Conservation (phyloP, 2,797 vertebrate genomes). For the Falco cherrug region DNA sequence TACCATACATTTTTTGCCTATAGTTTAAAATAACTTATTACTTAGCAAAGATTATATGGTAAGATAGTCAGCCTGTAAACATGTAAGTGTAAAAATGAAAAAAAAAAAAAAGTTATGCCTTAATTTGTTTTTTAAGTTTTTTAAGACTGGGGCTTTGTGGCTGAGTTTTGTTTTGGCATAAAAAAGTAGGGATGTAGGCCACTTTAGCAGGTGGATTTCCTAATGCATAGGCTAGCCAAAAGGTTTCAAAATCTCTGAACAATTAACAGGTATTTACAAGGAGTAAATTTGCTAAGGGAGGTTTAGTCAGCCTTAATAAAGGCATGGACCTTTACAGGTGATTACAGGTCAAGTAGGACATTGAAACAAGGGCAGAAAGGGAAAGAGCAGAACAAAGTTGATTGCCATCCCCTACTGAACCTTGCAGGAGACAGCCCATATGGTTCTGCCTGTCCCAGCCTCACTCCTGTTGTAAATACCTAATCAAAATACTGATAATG, state of each 20-base stretch:
- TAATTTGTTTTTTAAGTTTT: background rate
- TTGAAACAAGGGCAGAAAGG: background rate
- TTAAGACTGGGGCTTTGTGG: background rate
- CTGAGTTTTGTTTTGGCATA: background rate
- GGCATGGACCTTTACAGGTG: background rate
- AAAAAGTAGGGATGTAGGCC: background rate
- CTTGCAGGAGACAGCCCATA: background rate
- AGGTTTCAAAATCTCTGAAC: slow-evolving; percentile 11
- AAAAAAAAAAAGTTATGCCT: background rate
- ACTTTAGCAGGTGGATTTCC: background rate
- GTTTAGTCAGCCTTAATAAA: slow-evolving; percentile 8
- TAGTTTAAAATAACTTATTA: background rate
- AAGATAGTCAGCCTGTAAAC: background rate
- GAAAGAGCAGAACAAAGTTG: background rate
- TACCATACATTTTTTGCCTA: background rate
- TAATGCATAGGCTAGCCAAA: background rate
- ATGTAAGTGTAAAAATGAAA: background rate
- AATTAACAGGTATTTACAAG: slow-evolving; percentile 7
- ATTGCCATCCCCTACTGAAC: background rate
- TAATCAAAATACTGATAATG: background rate
- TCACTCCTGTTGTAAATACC: background rate
- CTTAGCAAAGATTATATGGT: background rate
- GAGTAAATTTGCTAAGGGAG: background rate
- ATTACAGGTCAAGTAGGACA: background rate
- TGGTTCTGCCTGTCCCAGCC: background rate